Evolutionary conservation across 2,797 vertebrate species (phyloP).

Genomic region (Acanthiza pusilla): DNA sequence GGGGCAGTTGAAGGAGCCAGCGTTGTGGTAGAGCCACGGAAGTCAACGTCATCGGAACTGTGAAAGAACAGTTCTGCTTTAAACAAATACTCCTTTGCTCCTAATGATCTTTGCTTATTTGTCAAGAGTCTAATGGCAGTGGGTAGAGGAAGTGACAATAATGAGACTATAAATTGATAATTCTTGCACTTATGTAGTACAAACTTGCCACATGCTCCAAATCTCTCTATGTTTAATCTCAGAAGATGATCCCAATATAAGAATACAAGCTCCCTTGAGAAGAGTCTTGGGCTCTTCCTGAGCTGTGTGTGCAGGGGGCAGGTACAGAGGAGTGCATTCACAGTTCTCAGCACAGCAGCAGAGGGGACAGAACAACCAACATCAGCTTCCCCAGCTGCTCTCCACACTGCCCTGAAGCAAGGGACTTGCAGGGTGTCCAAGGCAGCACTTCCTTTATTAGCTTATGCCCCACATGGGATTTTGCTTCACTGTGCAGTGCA

Average conservation of each 20-base stretch:
- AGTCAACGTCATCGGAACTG: conserved; percentile 93
- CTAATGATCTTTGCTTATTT: not conserved
- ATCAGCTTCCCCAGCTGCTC: not conserved
- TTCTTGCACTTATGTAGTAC: not conserved
- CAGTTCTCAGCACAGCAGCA: not conserved
- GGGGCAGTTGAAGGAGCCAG: conserved; percentile 83
- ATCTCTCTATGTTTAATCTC: not conserved
- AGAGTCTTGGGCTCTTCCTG: not conserved
- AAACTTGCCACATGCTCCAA: not conserved
- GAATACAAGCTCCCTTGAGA: not conserved
- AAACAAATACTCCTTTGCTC: not conserved
- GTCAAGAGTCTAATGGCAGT: not conserved
- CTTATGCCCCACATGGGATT: not conserved
- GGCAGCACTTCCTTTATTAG: not conserved
- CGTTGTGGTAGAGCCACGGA: conserved; percentile 90
- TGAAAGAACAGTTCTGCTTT: not conserved
- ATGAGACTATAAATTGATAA: not conserved
- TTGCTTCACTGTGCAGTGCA: not conserved
- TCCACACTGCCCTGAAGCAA: not conserved
- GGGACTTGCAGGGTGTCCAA: not conserved
- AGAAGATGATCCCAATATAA: not conserved
- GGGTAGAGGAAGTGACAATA: not conserved
- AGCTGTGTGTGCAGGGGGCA: not conserved
- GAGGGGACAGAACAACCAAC: not conserved
- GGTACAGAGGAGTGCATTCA: not conserved